phyloP scores from a whole-genome alignment of 2,113 vertebrate genomes.

The Coracopsis vasa region DNA sequence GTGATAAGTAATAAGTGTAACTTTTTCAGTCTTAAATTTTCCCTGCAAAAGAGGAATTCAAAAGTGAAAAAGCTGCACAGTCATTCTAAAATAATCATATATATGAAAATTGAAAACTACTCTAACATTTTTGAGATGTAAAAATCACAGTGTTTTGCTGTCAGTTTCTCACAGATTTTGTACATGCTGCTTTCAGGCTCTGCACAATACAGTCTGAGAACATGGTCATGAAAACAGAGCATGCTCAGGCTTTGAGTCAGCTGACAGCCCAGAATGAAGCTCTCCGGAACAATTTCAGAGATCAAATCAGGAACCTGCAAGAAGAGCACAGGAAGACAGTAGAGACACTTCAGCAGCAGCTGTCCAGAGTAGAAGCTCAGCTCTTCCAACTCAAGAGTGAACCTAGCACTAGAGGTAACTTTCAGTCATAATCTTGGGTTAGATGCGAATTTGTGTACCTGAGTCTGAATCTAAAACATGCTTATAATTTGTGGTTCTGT shows the following conservation, averaged over 20 bases:
- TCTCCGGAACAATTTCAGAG: conserved; percentile 83
- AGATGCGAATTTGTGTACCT: background rate
- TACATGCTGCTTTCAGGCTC: conserved; percentile 70
- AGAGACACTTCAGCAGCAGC: conserved; percentile 90
- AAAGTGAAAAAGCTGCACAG: background rate
- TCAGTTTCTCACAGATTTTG: background rate
- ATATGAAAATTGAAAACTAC: background rate
- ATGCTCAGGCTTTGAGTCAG: conserved; percentile 80
- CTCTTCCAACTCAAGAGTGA: conserved; percentile 89
- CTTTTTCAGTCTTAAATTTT: background rate
- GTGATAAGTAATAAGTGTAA: background rate
- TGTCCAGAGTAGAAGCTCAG: conserved; percentile 87
- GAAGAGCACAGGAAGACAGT: conserved; percentile 91
- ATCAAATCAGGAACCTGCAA: conserved; percentile 89
- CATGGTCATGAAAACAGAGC: conserved; percentile 83
- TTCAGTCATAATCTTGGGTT: background rate
- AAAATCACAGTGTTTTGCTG: background rate
- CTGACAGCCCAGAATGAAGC: conserved; percentile 84
- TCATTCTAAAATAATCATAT: background rate
- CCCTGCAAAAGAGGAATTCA: background rate
- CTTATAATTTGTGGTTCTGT: background rate
- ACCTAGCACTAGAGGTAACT: conserved; percentile 79
- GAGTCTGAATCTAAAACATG: background rate
- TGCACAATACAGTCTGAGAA: conserved; percentile 88
- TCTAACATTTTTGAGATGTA: background rate